phyloP scores from a whole-genome alignment of 1,140 invertebrate genomes.

The Bombus difficillimus region DNA sequence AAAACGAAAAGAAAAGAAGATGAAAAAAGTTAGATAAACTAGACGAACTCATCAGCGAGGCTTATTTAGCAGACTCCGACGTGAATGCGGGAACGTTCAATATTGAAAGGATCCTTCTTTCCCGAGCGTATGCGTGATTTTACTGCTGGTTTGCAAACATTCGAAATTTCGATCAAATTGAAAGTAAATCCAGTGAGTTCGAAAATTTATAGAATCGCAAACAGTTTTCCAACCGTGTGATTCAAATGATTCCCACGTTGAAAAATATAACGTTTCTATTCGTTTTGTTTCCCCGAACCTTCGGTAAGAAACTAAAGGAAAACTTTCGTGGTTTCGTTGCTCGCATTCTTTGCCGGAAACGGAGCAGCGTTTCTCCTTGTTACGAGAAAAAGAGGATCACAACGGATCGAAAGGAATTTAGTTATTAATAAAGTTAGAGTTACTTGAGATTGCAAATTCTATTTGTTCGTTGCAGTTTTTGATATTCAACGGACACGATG shows the following conservation, averaged over 20 bases:
- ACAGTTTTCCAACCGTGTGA: neutral
- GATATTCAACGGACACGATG: neutral
- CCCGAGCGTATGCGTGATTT: slow-evolving; percentile 6
- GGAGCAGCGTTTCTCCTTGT: neutral
- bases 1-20: neutral
- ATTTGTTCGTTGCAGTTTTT: neutral
- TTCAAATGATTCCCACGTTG: neutral
- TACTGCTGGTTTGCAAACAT: slow-evolving; percentile 17
- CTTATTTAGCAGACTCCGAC: neutral
- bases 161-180: slow-evolving; percentile 18
- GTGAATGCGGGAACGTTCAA: slow-evolving; percentile 25
- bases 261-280: neutral
- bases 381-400: neutral
- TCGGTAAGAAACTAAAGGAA: too few species aligned
- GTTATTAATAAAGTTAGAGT: slow-evolving; percentile 6
- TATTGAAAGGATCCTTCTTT: slow-evolving; percentile 8
- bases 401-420: neutral
- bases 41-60: neutral
- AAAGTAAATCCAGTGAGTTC: slow-evolving; percentile 2
- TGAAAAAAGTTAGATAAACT: neutral
- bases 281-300: neutral
- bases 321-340: neutral
- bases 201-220: slow-evolving; percentile 8
- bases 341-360: neutral
- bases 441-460: neutral